A percentile compares a stretch with the other conserved stretches of the same genome.
Evolutionary conservation across 2,797 vertebrate species (phyloP).

Genomic region (Alauda arvensis): DNA sequence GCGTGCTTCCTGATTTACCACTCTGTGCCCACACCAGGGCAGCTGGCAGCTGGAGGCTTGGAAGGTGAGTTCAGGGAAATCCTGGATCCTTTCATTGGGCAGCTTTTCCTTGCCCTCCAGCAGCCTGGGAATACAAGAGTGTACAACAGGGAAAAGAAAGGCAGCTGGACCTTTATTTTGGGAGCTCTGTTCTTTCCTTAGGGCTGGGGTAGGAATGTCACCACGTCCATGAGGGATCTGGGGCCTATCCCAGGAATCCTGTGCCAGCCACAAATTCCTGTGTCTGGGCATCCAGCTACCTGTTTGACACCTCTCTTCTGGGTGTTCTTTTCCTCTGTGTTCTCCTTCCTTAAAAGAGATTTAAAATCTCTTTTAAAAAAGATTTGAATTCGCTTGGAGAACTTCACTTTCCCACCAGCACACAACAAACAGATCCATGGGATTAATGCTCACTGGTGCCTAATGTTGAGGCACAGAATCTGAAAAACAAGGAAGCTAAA

Average conservation of each 20-base stretch:
- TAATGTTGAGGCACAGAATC: too few relatives aligned
- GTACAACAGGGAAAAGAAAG: background rate
- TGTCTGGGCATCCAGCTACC: background rate
- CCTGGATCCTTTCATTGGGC: background rate
- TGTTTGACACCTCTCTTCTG: background rate
- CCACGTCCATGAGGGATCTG: background rate
- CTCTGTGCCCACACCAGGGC: constrained; percentile 82
- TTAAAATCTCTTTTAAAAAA: background rate
- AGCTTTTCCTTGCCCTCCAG: background rate
- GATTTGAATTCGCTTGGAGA: background rate
- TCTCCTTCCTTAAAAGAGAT: background rate
- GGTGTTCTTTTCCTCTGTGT: background rate
- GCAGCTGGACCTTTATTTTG: background rate
- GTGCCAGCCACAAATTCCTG: background rate
- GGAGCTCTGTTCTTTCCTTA: background rate
- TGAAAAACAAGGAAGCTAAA: too few relatives aligned
- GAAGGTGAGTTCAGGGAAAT: constrained; percentile 67
- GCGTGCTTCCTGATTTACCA: constrained; percentile 93
- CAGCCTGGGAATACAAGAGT: background rate
- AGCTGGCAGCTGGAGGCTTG: constrained; percentile 67
- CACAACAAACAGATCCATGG: rapidly evolving
- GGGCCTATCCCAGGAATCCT: background rate
- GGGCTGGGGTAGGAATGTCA: background rate
- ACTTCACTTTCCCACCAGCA: rapidly evolving
- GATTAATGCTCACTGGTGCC: too few relatives aligned